Base-by-base conservation (phyloP, 30 jellyfish, hydroid and myxozoan genomes). In the Hydractinia echinata region DNA sequence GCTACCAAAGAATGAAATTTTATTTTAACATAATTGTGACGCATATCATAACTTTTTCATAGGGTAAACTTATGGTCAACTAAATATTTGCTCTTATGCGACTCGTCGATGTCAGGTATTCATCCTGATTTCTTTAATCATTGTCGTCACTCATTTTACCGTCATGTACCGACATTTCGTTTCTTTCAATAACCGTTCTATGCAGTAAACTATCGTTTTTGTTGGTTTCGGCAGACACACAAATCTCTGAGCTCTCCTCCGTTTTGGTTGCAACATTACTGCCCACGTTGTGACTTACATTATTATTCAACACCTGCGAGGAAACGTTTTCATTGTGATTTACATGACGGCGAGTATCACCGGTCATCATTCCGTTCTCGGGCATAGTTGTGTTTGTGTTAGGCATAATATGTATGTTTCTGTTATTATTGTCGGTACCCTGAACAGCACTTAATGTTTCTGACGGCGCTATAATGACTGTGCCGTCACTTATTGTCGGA, bases 391-490 rank as follows among this genome's bases (percentile, higher is more conserved):
- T 64, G 74, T 64, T 64, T n/a, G 74, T 64, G 18, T 8, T 64
- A 1, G 74, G 19, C 74, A 64, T 1, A n/a, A 64, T n/a, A 8
- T 64, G 74, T 7, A 64, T 64, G 39, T 64, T 64, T 7, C 18
- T 64, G 51, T 44, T 44, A 51, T 64, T 51, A 13, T 51, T 64
- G 19, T n/a, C 19, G 51, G 74, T 64, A 44, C 51, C 74, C 9
- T 44, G 51, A 6, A 51, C 74, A 13, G 74, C 19, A 64, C 39
- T 64, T 13, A 64, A 64, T 51, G 74, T 64, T n/a, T 64, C 74
- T 6, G 74, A 64, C 7, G 74, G 74, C 7, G 74, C 74, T 7
- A 64, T 64, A 64, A 64, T 64, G 19, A 64, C 74, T 13, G 74
- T 64, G 19, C 74, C 74, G 39, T 64, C 74, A 13, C 74, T 64